Evolutionary conservation across 2,113 vertebrate genomes (phyloP).

Genomic region (Ceratotherium simum): DNA sequence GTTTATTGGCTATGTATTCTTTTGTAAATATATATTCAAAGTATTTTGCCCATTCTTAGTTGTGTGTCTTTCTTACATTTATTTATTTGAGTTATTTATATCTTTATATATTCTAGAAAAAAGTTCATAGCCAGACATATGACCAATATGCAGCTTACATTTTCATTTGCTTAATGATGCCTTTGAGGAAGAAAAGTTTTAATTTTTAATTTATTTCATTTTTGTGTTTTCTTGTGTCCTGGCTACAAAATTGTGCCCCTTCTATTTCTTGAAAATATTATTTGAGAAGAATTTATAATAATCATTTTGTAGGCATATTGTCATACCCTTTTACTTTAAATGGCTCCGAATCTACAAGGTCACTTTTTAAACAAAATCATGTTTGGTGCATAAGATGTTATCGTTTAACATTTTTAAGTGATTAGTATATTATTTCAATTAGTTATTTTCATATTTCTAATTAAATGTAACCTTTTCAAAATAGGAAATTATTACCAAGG

Average conservation of each 20-base stretch:
- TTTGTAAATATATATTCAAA: not conserved
- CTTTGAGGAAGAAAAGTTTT: not conserved
- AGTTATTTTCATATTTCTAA: constrained; percentile 54
- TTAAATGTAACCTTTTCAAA: constrained; percentile 64
- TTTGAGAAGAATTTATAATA: not conserved
- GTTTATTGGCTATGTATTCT: not conserved
- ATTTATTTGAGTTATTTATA: constrained; percentile 1
- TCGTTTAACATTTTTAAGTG: constrained; percentile 13
- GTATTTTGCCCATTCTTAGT: not conserved
- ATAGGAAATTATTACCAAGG: constrained; percentile 9
- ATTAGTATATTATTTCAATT: constrained; percentile 21
- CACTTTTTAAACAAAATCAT: constrained; percentile 33
- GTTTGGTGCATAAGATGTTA: not conserved
- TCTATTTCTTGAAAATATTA: not conserved
- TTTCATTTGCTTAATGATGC: not conserved
- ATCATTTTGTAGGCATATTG: not conserved
- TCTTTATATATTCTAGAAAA: not conserved
- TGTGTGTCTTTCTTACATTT: not conserved
- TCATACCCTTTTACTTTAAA: not conserved
- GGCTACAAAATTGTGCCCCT: not conserved
- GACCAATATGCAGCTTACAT: not conserved
- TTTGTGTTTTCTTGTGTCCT: not conserved
- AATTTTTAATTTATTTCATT: not conserved
- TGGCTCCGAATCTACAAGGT: not conserved
- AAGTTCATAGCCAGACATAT: not conserved